Evolutionary conservation across 2,797 vertebrate species (phyloP).

Genomic region (Knipowitschia caucasica): DNA sequence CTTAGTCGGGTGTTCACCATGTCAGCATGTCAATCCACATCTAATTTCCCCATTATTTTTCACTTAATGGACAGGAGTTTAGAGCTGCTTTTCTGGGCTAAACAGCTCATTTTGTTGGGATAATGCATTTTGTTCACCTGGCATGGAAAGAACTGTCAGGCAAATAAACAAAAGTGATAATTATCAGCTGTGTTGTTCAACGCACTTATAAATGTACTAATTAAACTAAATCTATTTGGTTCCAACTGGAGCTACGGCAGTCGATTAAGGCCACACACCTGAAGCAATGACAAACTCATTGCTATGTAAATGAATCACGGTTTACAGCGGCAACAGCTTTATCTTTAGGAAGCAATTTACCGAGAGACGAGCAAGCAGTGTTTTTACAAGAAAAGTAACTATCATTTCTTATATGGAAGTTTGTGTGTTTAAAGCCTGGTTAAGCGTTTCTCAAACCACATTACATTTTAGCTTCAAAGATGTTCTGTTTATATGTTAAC

Average conservation of each 20-base stretch:
- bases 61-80: slow-evolving; percentile 49
- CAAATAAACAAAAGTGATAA: slow-evolving; percentile 54
- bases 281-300: slow-evolving; percentile 29
- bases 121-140: slow-evolving; percentile 63
- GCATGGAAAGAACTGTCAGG: slow-evolving; percentile 34
- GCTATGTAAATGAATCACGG: slow-evolving; percentile 9
- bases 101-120: slow-evolving; percentile 45
- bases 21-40: slow-evolving; percentile 37
- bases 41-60: slow-evolving; percentile 46
- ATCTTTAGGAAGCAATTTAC: slow-evolving; percentile 20
- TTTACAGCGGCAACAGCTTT: slow-evolving; percentile 10
- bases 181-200: slow-evolving; percentile 45
- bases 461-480: no score
- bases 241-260: slow-evolving; percentile 21
- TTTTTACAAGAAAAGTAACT: no score
- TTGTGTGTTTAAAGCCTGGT: no score
- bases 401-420: no score
- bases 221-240: slow-evolving; percentile 28
- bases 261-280: slow-evolving; percentile 39
- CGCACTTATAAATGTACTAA: slow-evolving; percentile 41
- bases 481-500: no score
- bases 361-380: neutral
- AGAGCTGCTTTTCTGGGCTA: slow-evolving; percentile 33
- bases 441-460: no score
- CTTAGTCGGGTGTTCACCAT: slow-evolving; percentile 31